Conservation (phyloP, 35 echinoderm and acorn worm species). For the Patiria miniata region DNA sequence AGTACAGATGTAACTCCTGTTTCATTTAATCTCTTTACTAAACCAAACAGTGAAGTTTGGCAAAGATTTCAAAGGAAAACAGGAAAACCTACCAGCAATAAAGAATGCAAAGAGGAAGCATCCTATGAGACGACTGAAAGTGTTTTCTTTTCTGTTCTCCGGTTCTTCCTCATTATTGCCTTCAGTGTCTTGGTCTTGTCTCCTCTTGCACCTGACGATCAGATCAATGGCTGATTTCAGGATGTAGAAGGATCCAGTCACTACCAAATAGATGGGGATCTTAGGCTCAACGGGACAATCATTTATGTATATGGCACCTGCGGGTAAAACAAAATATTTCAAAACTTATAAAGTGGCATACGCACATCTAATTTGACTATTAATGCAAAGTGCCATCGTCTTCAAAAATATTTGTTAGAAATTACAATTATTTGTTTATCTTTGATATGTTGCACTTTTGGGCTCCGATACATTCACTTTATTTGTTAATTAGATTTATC, state of each 20-base stretch:
- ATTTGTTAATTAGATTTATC: too few species aligned
- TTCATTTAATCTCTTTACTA: too few species aligned
- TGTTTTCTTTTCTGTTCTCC: conserved; percentile 46
- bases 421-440: too few species aligned
- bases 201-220: conserved; percentile 7
- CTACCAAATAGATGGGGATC: conserved; percentile 87
- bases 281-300: conserved; percentile 67
- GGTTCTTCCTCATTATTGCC: conserved; percentile 28
- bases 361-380: not conserved
- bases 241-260: conserved; percentile 63
- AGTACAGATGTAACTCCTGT: too few species aligned
- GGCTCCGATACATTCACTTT: too few species aligned
- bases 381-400: not conserved
- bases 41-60: not conserved
- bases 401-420: not conserved
- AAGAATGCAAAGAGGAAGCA: conserved; percentile 87
- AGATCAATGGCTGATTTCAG: conserved; percentile 78
- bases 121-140: conserved; percentile 62
- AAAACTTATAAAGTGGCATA: not conserved
- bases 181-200: not conserved
- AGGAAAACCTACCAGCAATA: conserved; percentile 71
- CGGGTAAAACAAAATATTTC: not conserved
- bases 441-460: too few species aligned
- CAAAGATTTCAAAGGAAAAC: not conserved
- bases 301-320: conserved; percentile 73